Conservation (phyloP, 2,113 vertebrate species). For the Hippocampus barbouri region DNA sequence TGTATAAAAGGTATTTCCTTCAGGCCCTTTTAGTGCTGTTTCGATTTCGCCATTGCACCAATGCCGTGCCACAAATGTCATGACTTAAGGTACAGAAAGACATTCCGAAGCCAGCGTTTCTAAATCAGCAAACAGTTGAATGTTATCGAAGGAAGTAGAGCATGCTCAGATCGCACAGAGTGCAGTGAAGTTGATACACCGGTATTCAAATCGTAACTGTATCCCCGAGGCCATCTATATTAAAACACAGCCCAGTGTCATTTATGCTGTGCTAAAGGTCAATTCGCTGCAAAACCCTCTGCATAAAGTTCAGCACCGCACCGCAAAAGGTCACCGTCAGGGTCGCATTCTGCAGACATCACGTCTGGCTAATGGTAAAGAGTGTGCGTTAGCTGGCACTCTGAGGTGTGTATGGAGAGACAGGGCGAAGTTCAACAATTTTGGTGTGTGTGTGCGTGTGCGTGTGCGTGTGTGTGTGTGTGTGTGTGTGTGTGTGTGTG, state of each 20-base stretch:
- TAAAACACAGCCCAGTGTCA: conserved; percentile 41
- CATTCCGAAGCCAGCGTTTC: not conserved
- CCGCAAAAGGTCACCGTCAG: conserved; percentile 57
- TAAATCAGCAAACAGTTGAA: conserved; percentile 9
- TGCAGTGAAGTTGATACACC: conserved; percentile 41
- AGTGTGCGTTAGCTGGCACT: not conserved
- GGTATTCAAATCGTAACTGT: conserved; percentile 66
- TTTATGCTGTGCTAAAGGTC: conserved; percentile 63
- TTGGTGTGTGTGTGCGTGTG: not conserved
- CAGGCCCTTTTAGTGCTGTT: not conserved
- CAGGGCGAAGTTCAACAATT: conserved; percentile 45
- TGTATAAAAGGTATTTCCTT: not conserved
- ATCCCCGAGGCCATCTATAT: conserved; percentile 70
- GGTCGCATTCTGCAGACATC: conserved; percentile 61
- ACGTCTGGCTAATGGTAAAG: conserved; percentile 1
- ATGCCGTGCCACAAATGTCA: not conserved
- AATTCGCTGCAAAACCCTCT: conserved; percentile 28
- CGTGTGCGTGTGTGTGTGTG: too few relatives aligned
- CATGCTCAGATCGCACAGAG: conserved; percentile 7
- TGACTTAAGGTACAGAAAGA: not conserved
- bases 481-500: too few relatives aligned
- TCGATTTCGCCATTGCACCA: not conserved
- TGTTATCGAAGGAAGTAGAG: not conserved
- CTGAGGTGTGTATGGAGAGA: conserved; percentile 8
- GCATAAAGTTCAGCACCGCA: conserved; percentile 61